A percentile compares a stretch with the other conserved stretches of the same genome.
phyloP scores from a whole-genome alignment of 1,140 invertebrate genomes.

The Lordiphosa stackelbergi region DNA sequence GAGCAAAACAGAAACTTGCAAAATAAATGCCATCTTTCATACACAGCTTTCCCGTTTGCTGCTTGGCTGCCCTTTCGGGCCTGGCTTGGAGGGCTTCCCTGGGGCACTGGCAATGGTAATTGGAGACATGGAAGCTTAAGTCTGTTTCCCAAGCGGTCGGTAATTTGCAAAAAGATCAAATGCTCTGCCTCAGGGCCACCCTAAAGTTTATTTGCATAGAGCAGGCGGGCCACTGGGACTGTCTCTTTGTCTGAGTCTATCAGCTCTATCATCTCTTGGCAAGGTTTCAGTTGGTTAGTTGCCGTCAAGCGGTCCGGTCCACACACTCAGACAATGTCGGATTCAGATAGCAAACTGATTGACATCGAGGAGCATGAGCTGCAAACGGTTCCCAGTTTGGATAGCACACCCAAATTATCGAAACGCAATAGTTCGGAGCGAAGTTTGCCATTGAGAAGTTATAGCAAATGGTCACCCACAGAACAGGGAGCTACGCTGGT shows the following conservation, averaged over 20 bases:
- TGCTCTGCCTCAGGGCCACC: slow-evolving; percentile 33
- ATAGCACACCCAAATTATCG: slow-evolving; percentile 56
- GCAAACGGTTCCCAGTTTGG: slow-evolving; percentile 46
- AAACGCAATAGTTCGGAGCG: slow-evolving; percentile 69
- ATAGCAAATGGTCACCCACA: slow-evolving; percentile 78
- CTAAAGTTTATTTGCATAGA: slow-evolving; percentile 41
- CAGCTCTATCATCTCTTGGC: slow-evolving; percentile 34
- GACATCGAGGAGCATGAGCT: slow-evolving; percentile 50
- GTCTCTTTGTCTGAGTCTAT: slow-evolving; percentile 11
- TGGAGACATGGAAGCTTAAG: slow-evolving; percentile 42
- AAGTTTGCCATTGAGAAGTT: slow-evolving; percentile 74
- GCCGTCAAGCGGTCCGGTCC: slow-evolving; percentile 46
- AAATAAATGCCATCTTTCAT: neutral
- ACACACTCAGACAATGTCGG: slow-evolving; percentile 39
- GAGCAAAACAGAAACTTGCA: slow-evolving; percentile 8
- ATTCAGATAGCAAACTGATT: slow-evolving; percentile 40
- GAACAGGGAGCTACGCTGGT: slow-evolving; percentile 83
- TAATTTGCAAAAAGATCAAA: slow-evolving; percentile 42
- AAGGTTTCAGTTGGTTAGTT: slow-evolving; percentile 29
- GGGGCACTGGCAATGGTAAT: slow-evolving; percentile 42
- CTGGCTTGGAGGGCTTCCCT: slow-evolving; percentile 22
- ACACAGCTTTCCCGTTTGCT: slow-evolving; percentile 10
- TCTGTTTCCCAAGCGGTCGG: slow-evolving; percentile 27
- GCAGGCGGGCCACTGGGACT: neutral
- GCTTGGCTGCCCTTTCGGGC: slow-evolving; percentile 30